These are phyloP conservation scores for Exephanes ischioxanthus DNA, from an alignment of 2,888 invertebrate genomes.

Conservation along the genomic window DNA sequence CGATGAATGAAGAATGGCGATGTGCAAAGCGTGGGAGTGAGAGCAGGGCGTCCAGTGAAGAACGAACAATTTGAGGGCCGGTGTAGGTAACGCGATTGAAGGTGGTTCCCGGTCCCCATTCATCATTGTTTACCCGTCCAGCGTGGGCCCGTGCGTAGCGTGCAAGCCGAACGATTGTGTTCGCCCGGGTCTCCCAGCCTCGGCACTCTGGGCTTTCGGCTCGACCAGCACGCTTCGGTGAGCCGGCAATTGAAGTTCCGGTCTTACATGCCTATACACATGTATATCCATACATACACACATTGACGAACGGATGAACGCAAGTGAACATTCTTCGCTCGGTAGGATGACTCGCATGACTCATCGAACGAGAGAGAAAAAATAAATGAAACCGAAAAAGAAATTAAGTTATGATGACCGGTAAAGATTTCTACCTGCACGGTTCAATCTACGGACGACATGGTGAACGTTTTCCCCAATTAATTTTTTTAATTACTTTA, in stretches of 20 bases:
- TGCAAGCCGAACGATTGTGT: constrained; percentile 7
- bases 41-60: constrained; percentile 21
- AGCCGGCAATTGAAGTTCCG: constrained; percentile 51
- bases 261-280: constrained; percentile 24
- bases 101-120: constrained; percentile 40
- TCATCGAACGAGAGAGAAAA: constrained; percentile 24
- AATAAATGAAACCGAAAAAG: background rate
- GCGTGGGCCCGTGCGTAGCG: constrained; percentile 6
- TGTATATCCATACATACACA: background rate
- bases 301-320: constrained; percentile 15
- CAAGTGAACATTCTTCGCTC: constrained; percentile 7
- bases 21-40: constrained; percentile 45
- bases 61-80: constrained; percentile 34
- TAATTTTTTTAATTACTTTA: background rate
- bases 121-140: constrained; percentile 42
- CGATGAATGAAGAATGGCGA: constrained; percentile 44
- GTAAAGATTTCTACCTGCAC: background rate
- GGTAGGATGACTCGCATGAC: constrained; percentile 20
- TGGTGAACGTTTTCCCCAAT: background rate
- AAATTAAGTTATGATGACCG: background rate
- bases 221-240: constrained; percentile 42
- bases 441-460: background rate
- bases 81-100: constrained; percentile 35
- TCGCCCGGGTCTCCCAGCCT: constrained; percentile 9
- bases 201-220: constrained; percentile 22